A percentile compares a stretch with the other conserved stretches of the same genome.
phyloP scores from a whole-genome alignment of 2,113 vertebrate genomes.

The Stigmatopora nigra region DNA sequence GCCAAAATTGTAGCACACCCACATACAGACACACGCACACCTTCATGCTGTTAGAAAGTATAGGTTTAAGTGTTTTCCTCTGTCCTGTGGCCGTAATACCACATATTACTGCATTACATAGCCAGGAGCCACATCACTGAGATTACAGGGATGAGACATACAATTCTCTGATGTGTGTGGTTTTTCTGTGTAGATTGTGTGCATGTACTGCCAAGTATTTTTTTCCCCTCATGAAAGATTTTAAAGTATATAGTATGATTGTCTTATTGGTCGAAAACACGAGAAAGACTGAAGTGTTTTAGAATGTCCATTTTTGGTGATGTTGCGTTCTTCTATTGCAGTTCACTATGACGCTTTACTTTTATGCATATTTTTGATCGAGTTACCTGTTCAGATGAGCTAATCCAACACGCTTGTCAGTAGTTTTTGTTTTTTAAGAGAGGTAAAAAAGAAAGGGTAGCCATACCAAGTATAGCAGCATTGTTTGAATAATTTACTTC shows the following conservation, averaged over 20 bases:
- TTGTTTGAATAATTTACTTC: too few species aligned
- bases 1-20: not conserved
- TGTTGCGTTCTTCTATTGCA: too few species aligned
- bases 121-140: conserved; percentile 47
- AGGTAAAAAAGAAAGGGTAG: too few species aligned
- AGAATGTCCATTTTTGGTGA: too few species aligned
- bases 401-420: too few species aligned
- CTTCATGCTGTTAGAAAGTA: conserved; percentile 62
- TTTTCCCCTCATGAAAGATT: not conserved
- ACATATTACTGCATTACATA: conserved; percentile 71
- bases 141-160: conserved; percentile 58
- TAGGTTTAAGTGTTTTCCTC: conserved; percentile 58
- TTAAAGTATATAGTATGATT: not conserved
- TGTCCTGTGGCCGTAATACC: conserved; percentile 62
- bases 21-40: conserved; percentile 11
- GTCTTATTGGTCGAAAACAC: too few species aligned
- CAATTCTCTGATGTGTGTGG: conserved; percentile 25
- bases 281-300: too few species aligned
- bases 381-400: too few species aligned
- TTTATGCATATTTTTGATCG: too few species aligned
- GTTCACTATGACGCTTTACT: too few species aligned
- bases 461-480: too few species aligned
- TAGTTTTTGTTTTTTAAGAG: too few species aligned
- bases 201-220: not conserved
- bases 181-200: conserved; percentile 16